Percentiles rank a stretch among this genome's conserved stretches.
These are phyloP conservation scores for Trinectes maculatus DNA, from an alignment of 2,113 vertebrate species.

Conservation along the genomic window DNA sequence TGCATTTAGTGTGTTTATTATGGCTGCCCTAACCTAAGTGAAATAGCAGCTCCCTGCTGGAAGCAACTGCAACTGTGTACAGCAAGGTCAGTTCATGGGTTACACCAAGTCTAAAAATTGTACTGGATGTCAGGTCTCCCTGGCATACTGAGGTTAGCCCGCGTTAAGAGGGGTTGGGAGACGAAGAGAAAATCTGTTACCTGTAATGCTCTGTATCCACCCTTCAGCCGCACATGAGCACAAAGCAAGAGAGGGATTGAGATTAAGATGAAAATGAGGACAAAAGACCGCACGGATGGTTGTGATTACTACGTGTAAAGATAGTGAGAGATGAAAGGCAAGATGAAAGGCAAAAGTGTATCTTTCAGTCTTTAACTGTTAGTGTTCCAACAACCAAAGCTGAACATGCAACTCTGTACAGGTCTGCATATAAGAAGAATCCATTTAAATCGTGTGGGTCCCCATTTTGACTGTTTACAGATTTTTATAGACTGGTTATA, in stretches of 20 bases:
- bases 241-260: conserved; percentile 79
- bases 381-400: conserved; percentile 24
- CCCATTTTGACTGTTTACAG: background rate
- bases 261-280: conserved; percentile 68
- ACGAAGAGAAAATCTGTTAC: conserved; percentile 83
- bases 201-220: conserved; percentile 99
- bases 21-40: background rate
- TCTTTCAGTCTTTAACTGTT: conserved; percentile 47
- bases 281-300: conserved; percentile 57
- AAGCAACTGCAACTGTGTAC: conserved; percentile 30
- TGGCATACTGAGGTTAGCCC: conserved; percentile 79
- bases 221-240: conserved; percentile 89
- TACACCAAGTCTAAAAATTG: conserved; percentile 30
- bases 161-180: conserved; percentile 28
- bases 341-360: conserved; percentile 51
- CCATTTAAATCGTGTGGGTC: conserved; percentile 2
- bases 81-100: conserved; percentile 23
- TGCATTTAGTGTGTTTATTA: conserved; percentile 3
- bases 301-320: conserved; percentile 49
- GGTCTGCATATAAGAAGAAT: background rate
- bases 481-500: conserved; percentile 19
- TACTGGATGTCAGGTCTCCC: conserved; percentile 20
- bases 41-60: conserved; percentile 10
- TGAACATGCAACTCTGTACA: conserved; percentile 47
- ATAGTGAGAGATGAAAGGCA: no score